A percentile compares a stretch with the other conserved stretches of the same genome.
These are phyloP conservation scores for Hanleya hanleyi DNA, from an alignment of 2,888 invertebrate genomes.

Conservation along the genomic window DNA sequence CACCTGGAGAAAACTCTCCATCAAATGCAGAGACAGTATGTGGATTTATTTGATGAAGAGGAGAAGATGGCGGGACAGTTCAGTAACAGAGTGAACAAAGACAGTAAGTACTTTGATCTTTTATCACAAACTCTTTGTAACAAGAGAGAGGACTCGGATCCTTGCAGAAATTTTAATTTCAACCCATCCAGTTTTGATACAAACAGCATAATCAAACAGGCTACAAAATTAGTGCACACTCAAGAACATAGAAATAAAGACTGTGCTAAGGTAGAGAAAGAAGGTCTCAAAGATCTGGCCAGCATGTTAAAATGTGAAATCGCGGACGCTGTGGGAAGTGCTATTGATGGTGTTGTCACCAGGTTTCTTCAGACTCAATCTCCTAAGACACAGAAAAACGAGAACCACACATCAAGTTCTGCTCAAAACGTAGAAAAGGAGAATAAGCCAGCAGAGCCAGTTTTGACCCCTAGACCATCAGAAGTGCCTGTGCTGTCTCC, in stretches of 20 bases:
- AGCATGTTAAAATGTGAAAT: conserved; percentile 92
- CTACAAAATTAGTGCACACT: not conserved
- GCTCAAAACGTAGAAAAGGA: conserved; percentile 12
- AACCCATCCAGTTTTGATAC: not conserved
- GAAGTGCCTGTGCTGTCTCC: not conserved
- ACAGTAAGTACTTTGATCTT: not conserved
- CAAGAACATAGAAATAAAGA: not conserved
- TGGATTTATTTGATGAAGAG: conserved; percentile 80
- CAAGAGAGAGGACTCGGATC: not conserved
- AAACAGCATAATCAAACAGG: not conserved
- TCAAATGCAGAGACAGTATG: conserved; percentile 93
- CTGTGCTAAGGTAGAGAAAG: not conserved
- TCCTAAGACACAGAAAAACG: conserved; percentile 13
- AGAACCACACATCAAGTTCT: not conserved
- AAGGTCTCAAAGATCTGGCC: conserved; percentile 79
- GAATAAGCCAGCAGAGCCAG: not conserved
- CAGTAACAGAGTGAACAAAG: not conserved
- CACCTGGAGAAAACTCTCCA: conserved; percentile 92
- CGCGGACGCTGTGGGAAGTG: conserved; percentile 85
- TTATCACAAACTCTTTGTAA: not conserved
- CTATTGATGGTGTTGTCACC: conserved; percentile 91
- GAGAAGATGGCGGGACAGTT: conserved; percentile 17
- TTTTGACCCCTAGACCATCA: not conserved
- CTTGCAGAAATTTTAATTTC: not conserved
- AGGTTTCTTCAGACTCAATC: conserved; percentile 75